Evolutionary conservation across 2,888 invertebrate genomes (phyloP).

Genomic region (Chrysolina haemoptera): DNA sequence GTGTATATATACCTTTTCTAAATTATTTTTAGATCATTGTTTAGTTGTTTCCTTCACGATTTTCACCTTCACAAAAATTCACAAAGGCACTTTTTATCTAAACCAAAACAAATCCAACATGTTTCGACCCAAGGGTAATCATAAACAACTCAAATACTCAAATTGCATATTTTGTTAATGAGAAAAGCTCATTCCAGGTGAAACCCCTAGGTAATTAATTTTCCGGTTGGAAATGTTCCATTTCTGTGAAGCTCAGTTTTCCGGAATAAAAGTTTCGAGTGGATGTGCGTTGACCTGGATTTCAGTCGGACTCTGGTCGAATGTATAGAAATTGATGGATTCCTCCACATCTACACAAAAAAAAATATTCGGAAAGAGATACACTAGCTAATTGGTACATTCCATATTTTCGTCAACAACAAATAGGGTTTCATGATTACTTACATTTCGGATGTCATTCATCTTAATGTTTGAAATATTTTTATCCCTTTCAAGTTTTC

Average conservation of each 20-base stretch:
- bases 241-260: background rate
- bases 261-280: background rate
- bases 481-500: too few relatives aligned
- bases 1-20: too few relatives aligned
- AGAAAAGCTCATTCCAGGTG: conserved; percentile 10
- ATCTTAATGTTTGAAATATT: too few relatives aligned
- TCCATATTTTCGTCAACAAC: too few relatives aligned
- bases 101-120: background rate
- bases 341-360: background rate
- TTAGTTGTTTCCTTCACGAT: too few relatives aligned
- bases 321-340: background rate
- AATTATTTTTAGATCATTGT: too few relatives aligned
- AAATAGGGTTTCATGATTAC: too few relatives aligned
- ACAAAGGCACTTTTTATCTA: background rate
- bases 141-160: conserved; percentile 6
- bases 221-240: conserved; percentile 12
- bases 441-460: too few relatives aligned
- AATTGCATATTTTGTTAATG: conserved; percentile 21
- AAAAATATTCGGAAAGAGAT: background rate
- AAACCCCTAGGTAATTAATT: conserved; percentile 16
- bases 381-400: too few relatives aligned
- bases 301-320: too few relatives aligned
- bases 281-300: background rate
- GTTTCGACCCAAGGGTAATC: background rate
- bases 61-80: too few relatives aligned